Evolutionary conservation across 2,113 vertebrate species (phyloP), one percentile per base, ranked within the genome.

Genomic region (Trinectes maculatus): DNA sequence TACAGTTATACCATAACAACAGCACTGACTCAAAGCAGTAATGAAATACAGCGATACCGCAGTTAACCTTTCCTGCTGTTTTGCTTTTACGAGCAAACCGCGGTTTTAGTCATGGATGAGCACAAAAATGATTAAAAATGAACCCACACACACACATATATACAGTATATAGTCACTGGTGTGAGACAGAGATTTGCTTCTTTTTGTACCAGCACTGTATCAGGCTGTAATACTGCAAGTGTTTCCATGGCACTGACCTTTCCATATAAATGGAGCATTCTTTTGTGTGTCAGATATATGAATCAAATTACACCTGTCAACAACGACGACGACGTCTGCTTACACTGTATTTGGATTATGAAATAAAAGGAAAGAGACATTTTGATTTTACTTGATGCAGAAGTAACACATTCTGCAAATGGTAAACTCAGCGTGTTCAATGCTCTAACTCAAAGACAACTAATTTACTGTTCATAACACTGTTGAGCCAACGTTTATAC

Each of bases 61-160:
- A 22, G 37, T 61, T 40, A 33, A 57, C 39, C 28, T 67, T 43
- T 57, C 40, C 52, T 2, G n/a, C 24, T 52, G 46, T 21, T 29
- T 9, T 1, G 15, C 52, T 61, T 26, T 43, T 43, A 18, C 10
- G 37, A 53, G 29, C 1, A 15, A 3, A 5, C 11, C 25, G 25
- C 24, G 34, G 36, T 37, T 60, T 54, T 22, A 43, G 40, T 57
- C 55, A 18, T n/a, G n/a, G 24, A 42, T 47, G 12, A 58, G 7
- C 47, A 39, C 13, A 36, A n/a, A 62, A 22, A 44, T 60, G 34
- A 48, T 26, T 33, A 48, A 53, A 42, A 43, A 47, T 47, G 1
- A 18, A 53, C n/a, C n/a, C n/a, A n/a, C n/a, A 25, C 26, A 39
- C 9, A 15, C 26, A 28, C 5, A 36, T 53, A 37, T 9, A 9